Percentiles rank a stretch among this genome's conserved stretches.
phyloP scores from a whole-genome alignment of 2,113 vertebrate genomes.

The Girardinichthys multiradiatus region DNA sequence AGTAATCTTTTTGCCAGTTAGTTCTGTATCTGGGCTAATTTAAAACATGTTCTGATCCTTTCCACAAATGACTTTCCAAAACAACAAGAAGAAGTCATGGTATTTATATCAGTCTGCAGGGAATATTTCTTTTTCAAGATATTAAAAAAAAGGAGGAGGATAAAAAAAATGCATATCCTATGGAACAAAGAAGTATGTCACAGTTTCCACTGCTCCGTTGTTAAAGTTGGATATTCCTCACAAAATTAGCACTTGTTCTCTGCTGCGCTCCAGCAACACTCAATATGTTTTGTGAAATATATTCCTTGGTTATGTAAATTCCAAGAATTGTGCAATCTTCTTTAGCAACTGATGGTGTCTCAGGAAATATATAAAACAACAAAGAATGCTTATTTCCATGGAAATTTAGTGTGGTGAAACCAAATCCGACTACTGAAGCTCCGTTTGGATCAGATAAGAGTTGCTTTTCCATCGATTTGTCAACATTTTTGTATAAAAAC shows the following conservation, averaged over 20 bases:
- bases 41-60: constrained; percentile 34
- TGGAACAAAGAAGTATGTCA: constrained; percentile 40
- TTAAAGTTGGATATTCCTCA: constrained; percentile 46
- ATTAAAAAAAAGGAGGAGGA: constrained; percentile 41
- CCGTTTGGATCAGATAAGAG: not conserved
- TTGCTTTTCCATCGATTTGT: not conserved
- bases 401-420: constrained; percentile 42
- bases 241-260: constrained; percentile 51
- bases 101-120: constrained; percentile 44
- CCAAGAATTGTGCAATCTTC: constrained; percentile 49
- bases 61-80: constrained; percentile 57
- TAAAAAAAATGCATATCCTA: constrained; percentile 51
- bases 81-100: constrained; percentile 38
- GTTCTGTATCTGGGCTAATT: constrained; percentile 28
- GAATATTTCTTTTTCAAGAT: constrained; percentile 60
- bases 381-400: constrained; percentile 42
- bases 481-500: constrained; percentile 6
- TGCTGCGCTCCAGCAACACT: constrained; percentile 18
- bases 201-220: constrained; percentile 43
- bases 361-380: constrained; percentile 35
- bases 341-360: constrained; percentile 28
- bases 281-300: constrained; percentile 31
- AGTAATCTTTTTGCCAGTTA: constrained; percentile 19
- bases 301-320: constrained; percentile 55
- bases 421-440: constrained; percentile 33